Base-by-base conservation (phyloP, 37 sponge, comb jelly and placozoan species). In the Hexactinellida sp. region DNA sequence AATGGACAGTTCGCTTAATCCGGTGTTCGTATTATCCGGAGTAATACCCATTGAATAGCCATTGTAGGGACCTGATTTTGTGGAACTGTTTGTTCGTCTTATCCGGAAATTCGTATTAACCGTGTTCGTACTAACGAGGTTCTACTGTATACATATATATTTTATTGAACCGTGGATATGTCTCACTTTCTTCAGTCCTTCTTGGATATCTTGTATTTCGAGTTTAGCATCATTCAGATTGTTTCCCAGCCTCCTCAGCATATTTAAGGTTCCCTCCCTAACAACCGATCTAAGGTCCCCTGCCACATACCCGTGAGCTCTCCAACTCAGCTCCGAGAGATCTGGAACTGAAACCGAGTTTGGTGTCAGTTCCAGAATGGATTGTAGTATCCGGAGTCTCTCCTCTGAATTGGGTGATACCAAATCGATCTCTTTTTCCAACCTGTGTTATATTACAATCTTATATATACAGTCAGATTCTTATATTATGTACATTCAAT, bases 251-350 rank as follows among this genome's bases (percentile, higher is more conserved):
- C 36, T 88, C 30, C 47, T 35, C 16, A 38, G 0, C 38, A 24
- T 19, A 24, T 24, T 37, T 0, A 0, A 1, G 36, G 32, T 84
- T 91, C 93, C 98, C 87, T 95, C 88, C 54, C 85, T 86, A 36
- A 92, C 93, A 0, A 95, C 85, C 54, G 89, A 87, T 23, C 38
- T 82, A 82, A 97, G 86, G 83, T 97, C 98, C 34, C 91, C 93
- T 82, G 95, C 95, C 1, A 94, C 95, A 82, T 93, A 88, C 1
- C 98, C 98, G 85, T 97, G 93, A 0, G 98, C 92, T n/a, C 76
- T 10, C 76, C 76, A 63, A 25, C 28, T n/a, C 76, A 63, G 5
- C 3, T 63, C 76, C 13, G 76, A 32, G 3, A 63, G 28, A 10
- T 63, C 34, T n/a, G 76, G 30, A 63, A 63, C 76, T n/a, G 76